Base-by-base conservation (phyloP, 2,888 invertebrate species). In the Heliconius charithonia region DNA sequence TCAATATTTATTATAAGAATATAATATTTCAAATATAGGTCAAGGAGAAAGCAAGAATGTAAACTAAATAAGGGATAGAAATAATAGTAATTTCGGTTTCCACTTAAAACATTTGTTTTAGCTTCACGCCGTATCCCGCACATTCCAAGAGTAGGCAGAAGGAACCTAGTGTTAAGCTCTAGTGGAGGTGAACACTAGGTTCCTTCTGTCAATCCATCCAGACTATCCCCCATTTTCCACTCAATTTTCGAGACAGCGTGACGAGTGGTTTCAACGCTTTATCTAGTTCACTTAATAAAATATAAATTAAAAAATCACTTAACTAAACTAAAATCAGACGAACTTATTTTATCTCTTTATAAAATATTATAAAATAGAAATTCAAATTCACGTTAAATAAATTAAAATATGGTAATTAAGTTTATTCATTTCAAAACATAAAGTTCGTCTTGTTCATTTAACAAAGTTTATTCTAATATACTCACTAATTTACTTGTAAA, bases 381-480 rank as follows among this genome's bases (percentile, higher is more conserved):
- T 66, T n/a, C 1, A 37, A 69, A 45, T 25, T 13, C 16, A 67
- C 25, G 37, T 67, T 27, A 41, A 25, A 25, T 69, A 25, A 41
- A 67, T 67, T 67, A 41, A 67, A 41, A n/a, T 67, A 67, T 67
- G n/a, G 0, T 67, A n/a, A 69, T 69, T 45, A 41, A 25, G 25
- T 41, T 37, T 41, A 25, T 41, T 29, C 32, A 12, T 72, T 72
- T 72, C 56, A 22, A 56, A 56, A 72, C 10, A 59, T 72, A 59
- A 72, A 69, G 25, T 69, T 69, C 3, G 25, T 69, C 41, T 41
- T 67, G 25, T 67, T 37, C 41, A 41, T 67, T 69, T 19, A 41
- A 41, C 41, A 25, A 69, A 41, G 16, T 69, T 41, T 3, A 41
- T 41, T 69, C 69, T 41, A 69, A 41, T 25, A 41, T 41, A 41